Evolutionary conservation across 2,113 vertebrate species (phyloP).

Genomic region (Hippocampus barbouri): DNA sequence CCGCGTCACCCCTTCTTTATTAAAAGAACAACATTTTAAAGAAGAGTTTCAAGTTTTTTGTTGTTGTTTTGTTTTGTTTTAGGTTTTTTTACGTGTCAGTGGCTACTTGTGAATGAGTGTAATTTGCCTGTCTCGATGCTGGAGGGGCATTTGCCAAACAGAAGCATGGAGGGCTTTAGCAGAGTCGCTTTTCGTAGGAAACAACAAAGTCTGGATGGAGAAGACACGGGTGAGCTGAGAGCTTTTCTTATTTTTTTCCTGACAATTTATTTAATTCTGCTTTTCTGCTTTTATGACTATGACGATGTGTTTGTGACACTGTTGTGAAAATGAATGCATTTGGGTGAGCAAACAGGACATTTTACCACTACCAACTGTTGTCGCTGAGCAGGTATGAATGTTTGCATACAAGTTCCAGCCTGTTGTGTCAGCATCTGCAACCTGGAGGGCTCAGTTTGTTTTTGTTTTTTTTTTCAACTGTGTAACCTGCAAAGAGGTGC

Average conservation of each 20-base stretch:
- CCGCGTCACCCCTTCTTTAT: neutral
- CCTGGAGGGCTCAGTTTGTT: constrained; percentile 33
- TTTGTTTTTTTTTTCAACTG: neutral
- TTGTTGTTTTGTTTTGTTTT: too few species aligned
- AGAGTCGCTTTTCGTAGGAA: constrained; percentile 64
- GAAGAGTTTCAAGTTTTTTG: neutral
- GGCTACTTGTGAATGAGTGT: neutral
- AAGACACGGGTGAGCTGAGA: constrained; percentile 41
- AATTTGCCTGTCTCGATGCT: constrained; percentile 28
- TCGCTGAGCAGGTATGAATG: constrained; percentile 33
- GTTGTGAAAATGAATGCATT: neutral
- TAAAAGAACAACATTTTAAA: neutral
- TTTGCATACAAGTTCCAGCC: constrained; percentile 33
- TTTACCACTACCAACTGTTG: too few species aligned
- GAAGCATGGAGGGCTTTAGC: constrained; percentile 56
- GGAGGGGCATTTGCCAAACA: constrained; percentile 5
- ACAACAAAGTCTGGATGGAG: constrained; percentile 23
- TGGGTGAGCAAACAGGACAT: constrained; percentile 28
- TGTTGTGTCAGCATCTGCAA: constrained; percentile 32
- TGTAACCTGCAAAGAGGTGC: neutral
- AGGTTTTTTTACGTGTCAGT: neutral
- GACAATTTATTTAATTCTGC: neutral
- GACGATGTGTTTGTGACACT: neutral
- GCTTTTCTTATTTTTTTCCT: neutral
- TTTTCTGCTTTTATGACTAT: neutral